A percentile compares a stretch with the other conserved stretches of the same genome.
Evolutionary conservation across 2,888 invertebrate species (phyloP).

Genomic region (Eupithecia dodoneata): DNA sequence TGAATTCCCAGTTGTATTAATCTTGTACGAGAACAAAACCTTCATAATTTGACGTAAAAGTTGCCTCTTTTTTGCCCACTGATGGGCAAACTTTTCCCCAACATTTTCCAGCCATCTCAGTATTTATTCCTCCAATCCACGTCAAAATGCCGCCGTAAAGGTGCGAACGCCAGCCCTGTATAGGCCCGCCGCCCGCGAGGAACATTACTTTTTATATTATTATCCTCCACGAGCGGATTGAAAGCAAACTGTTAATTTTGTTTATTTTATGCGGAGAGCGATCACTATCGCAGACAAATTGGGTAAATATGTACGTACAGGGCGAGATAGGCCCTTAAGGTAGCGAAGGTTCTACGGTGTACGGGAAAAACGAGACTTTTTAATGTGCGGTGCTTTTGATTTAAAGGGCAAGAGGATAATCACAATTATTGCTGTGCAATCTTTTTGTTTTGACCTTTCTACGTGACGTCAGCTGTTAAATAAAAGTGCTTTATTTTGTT

Average conservation of each 20-base stretch:
- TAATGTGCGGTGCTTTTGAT: background rate
- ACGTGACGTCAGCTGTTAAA: background rate
- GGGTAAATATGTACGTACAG: slow-evolving; percentile 34
- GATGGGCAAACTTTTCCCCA: background rate
- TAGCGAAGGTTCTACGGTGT: background rate
- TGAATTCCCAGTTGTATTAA: no score
- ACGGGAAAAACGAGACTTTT: background rate
- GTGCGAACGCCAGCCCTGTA: background rate
- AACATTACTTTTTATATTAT: slow-evolving; percentile 53
- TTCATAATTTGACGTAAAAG: no score
- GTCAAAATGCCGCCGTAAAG: background rate
- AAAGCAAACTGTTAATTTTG: slow-evolving; percentile 56
- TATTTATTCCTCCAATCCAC: background rate
- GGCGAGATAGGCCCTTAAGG: background rate
- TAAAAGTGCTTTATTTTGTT: background rate
- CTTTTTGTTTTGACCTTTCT: background rate
- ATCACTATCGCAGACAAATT: slow-evolving; percentile 39
- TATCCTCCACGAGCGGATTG: slow-evolving; percentile 50
- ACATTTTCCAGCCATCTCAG: background rate
- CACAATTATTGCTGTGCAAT: background rate
- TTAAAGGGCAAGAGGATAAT: background rate
- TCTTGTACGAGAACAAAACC: no score
- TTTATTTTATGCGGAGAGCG: slow-evolving; percentile 48
- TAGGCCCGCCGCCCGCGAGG: slow-evolving; percentile 16
- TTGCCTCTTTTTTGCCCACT: no score